These are phyloP conservation scores for Heliconius ismenius DNA, from an alignment of 2,888 invertebrate genomes.

Conservation along the genomic window DNA sequence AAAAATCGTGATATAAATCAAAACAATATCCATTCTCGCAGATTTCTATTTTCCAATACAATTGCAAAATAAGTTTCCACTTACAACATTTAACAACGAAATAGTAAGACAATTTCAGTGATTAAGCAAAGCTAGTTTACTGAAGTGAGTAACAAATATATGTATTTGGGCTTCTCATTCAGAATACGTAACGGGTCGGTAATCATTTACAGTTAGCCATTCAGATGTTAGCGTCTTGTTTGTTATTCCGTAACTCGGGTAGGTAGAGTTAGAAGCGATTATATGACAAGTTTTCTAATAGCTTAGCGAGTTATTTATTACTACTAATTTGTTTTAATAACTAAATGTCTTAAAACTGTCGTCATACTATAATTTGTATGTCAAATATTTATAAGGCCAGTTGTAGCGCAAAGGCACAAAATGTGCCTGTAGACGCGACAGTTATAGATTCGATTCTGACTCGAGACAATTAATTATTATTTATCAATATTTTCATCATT, in stretches of 20 bases:
- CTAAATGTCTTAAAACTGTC: neutral
- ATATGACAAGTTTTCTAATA: constrained; percentile 37
- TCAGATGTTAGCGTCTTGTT: constrained; percentile 40
- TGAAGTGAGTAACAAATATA: constrained; percentile 42
- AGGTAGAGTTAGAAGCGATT: constrained; percentile 31
- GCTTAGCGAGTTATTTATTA: constrained; percentile 24
- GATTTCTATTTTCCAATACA: constrained; percentile 25
- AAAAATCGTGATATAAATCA: constrained; percentile 13
- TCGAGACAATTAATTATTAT: too few species aligned
- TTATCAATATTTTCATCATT: too few species aligned
- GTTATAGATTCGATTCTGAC: too few species aligned
- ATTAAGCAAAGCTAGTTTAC: constrained; percentile 38
- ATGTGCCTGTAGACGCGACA: too few species aligned
- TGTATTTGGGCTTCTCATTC: constrained; percentile 43
- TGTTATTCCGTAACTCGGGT: constrained; percentile 34
- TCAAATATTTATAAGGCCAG: too few species aligned
- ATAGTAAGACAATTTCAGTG: constrained; percentile 36
- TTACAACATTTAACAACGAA: constrained; percentile 29
- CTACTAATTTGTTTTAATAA: constrained; percentile 2
- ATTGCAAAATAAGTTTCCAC: constrained; percentile 32
- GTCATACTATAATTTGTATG: neutral
- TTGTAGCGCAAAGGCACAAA: too few species aligned
- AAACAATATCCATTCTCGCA: neutral
- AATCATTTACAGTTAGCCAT: constrained; percentile 44
- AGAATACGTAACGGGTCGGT: constrained; percentile 34